Base-by-base conservation (phyloP, 1,140 invertebrate species). In the Drosophila ohnishii region DNA sequence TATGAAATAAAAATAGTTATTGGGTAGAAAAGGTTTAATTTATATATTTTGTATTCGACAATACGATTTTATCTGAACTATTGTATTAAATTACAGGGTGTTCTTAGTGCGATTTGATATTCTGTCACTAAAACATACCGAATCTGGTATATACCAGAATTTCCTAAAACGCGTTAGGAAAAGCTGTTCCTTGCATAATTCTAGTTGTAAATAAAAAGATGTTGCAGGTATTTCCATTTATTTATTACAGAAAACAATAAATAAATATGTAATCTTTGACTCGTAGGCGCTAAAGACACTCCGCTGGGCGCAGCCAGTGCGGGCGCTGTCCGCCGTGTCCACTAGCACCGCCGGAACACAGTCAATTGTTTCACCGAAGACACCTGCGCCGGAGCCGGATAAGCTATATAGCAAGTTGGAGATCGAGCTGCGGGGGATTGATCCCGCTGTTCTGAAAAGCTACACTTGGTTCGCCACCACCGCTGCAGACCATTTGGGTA, bases 351-450 rank as follows among this genome's bases (percentile, higher is more conserved):
- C 22, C 11, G 37, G 28, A 3, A 3, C 51, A 35, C 34, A 55
- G 19, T 3, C 44, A 8, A 48, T 30, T 37, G 40, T 40, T 22
- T 34, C 32, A 40, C 47, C 65, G 9, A 30, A 30, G 8, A 22
- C 71, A 44, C 13, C 71, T 16, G 42, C 55, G 14, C 25, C 71
- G 13, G 79, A 89, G 25, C 74, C 75, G 13, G 97, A 98, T 90
- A 96, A 96, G 92, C 92, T 98, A 11, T 98, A 95, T 80, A 96
- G 95, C 92, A 94, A 93, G 79, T 92, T 99, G n/a, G 95, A 97
- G 92, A 91, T 99, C 69, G 97, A 99, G 93, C 93, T 98, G 40
- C 94, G 95, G 88, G 96, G 96, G 37, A 95, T 98, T 91, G 97
- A 99, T 91, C 94, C 94, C 16, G 96, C 95, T 6, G 97, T 99